Evolutionary conservation across 2,888 invertebrate genomes (phyloP), one percentile per base, ranked within the genome.

Genomic region (Athetis lepigone): DNA sequence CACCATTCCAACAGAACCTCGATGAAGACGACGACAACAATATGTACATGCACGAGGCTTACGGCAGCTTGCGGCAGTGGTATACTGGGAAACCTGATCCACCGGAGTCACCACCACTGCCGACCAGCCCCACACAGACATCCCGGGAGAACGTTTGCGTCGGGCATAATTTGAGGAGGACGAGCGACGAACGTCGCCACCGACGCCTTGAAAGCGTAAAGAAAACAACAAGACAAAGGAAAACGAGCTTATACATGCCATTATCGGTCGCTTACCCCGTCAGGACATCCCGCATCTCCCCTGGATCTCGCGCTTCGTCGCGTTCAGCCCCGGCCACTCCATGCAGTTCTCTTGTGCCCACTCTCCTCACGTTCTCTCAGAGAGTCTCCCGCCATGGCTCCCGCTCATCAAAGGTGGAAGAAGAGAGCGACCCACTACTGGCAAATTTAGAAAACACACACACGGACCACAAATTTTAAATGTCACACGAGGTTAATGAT

Each of bases 261-360:
- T 91, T 97, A 69, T 92, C 95, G 39, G 85, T 81, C 80, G 94
- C 85, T 55, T 90, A 90, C 59, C 87, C 88, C 11, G 88, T 85
- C 18, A 88, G 92, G 72, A 89, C 86, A 54, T 85, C 92, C 1
- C 85, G 92, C 71, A 86, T 90, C 60, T 92, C 93, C 1, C 92
- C 94, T 0, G 91, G 92, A 51, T 90, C 95, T 64, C 95, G 97
- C 43, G 96, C 96, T 94, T 93, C 97, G 7, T 97, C 98, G 0
- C 93, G 97, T 19, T 98, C 98, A 0, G 98, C 98, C 0, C 98
- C 98, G 0, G 97, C 97, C 2, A 98, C 98, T 0, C 98, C 98
- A 0, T 96, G 96, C 71, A 96, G 97, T 33, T 96, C 96, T 92
- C 92, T 97, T 56, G 96, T 96, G 16, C 97, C 97, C 9, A 96